These are phyloP conservation scores for Bungarus multicinctus DNA, from an alignment of 2,113 vertebrate species.

Conservation along the genomic window DNA sequence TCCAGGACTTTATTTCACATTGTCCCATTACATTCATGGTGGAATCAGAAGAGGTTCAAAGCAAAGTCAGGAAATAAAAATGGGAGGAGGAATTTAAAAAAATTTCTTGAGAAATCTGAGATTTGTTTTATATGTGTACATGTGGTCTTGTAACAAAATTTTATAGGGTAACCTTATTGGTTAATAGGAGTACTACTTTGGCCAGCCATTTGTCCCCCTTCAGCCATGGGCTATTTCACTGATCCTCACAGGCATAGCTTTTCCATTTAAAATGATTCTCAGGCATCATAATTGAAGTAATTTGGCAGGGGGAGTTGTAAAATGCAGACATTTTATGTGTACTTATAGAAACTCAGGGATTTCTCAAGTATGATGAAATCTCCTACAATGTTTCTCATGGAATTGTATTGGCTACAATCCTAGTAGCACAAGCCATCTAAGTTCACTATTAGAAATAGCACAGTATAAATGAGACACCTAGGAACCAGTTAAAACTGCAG, in stretches of 20 bases:
- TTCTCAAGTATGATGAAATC: background rate
- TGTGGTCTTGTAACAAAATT: background rate
- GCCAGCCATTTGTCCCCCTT: background rate
- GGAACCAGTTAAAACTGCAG: background rate
- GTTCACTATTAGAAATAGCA: background rate
- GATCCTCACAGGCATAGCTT: background rate
- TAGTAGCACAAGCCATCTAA: background rate
- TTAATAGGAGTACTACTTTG: background rate
- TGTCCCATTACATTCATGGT: background rate
- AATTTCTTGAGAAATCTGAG: background rate
- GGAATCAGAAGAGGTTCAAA: background rate
- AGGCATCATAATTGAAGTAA: background rate
- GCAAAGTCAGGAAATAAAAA: background rate
- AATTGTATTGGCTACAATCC: background rate
- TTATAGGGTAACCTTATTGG: background rate
- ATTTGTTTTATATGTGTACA: background rate
- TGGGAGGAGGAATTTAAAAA: background rate
- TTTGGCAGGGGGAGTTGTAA: background rate
- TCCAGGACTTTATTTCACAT: background rate
- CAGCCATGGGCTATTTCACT: background rate
- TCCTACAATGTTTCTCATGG: background rate
- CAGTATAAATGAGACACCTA: background rate
- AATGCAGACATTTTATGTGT: background rate
- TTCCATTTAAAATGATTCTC: background rate
- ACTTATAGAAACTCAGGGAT: background rate